A percentile compares a stretch with the other conserved stretches of the same genome.
Conservation (phyloP, 2,888 invertebrate species). For the Exocentrus adspersus region DNA sequence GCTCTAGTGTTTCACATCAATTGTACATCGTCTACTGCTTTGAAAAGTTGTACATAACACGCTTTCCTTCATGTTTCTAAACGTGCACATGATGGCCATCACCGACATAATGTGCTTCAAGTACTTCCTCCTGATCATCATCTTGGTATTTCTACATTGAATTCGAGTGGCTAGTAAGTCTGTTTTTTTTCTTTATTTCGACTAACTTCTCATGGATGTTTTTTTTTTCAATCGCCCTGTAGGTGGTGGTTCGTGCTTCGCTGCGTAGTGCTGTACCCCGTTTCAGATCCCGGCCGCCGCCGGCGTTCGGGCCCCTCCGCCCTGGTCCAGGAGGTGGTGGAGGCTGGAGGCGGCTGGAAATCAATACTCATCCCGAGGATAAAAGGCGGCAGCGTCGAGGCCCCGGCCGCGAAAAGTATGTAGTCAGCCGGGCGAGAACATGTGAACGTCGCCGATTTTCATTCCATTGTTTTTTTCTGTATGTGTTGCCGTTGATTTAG, state of each 20-base stretch:
- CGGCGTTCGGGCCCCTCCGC: background rate
- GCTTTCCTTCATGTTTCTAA: constrained; percentile 41
- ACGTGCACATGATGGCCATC: constrained; percentile 46
- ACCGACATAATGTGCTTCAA: constrained; percentile 49
- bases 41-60: too few species aligned
- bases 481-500: constrained; percentile 20
- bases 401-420: constrained; percentile 29
- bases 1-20: too few species aligned
- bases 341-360: constrained; percentile 38
- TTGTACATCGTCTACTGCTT: too few species aligned
- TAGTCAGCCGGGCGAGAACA: constrained; percentile 32
- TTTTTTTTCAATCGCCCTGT: background rate
- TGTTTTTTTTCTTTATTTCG: background rate
- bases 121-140: constrained; percentile 47
- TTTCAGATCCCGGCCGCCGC: background rate
- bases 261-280: background rate
- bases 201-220: background rate
- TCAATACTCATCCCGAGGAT: constrained; percentile 37
- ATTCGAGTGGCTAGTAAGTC: background rate
- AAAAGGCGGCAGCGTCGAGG: constrained; percentile 6
- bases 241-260: background rate
- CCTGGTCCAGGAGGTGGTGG: constrained; percentile 13
- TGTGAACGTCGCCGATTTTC: constrained; percentile 18
- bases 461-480: constrained; percentile 27
- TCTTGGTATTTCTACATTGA: constrained; percentile 45